A percentile compares a stretch with the other conserved stretches of the same genome.
Conservation (phyloP, 2,888 invertebrate species). For the Arenicola marina region DNA sequence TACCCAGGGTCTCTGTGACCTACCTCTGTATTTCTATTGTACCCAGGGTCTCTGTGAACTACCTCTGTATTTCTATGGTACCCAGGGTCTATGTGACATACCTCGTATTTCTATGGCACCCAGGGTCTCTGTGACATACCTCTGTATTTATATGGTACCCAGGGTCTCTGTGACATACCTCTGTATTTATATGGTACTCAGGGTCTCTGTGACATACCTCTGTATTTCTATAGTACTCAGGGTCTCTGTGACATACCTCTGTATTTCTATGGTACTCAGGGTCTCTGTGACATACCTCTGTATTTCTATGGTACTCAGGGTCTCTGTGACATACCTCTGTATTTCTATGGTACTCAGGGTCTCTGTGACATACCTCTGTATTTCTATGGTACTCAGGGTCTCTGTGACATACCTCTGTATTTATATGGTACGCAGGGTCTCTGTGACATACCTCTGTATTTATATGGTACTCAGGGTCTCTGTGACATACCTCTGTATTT, state of each 20-base stretch:
- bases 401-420: constrained; percentile 94
- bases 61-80: constrained; percentile 91
- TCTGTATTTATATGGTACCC: constrained; percentile 92
- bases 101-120: constrained; percentile 91
- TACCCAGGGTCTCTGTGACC: constrained; percentile 91
- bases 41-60: constrained; percentile 88
- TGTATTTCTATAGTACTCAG: constrained; percentile 94
- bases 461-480: constrained; percentile 94
- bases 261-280: constrained; percentile 91
- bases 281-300: constrained; percentile 95
- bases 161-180: constrained; percentile 92
- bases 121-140: constrained; percentile 91
- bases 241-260: constrained; percentile 92
- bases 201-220: constrained; percentile 89
- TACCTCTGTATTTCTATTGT: constrained; percentile 92
- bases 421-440: constrained; percentile 92
- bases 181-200: constrained; percentile 94
- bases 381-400: constrained; percentile 91
- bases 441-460: constrained; percentile 92
- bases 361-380: constrained; percentile 92
- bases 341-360: constrained; percentile 93
- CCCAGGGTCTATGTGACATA: constrained; percentile 94
- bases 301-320: constrained; percentile 91
- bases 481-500: constrained; percentile 92
- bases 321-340: constrained; percentile 92